phyloP scores from a whole-genome alignment of 2,113 vertebrate genomes.

The Bubalus kerabau region DNA sequence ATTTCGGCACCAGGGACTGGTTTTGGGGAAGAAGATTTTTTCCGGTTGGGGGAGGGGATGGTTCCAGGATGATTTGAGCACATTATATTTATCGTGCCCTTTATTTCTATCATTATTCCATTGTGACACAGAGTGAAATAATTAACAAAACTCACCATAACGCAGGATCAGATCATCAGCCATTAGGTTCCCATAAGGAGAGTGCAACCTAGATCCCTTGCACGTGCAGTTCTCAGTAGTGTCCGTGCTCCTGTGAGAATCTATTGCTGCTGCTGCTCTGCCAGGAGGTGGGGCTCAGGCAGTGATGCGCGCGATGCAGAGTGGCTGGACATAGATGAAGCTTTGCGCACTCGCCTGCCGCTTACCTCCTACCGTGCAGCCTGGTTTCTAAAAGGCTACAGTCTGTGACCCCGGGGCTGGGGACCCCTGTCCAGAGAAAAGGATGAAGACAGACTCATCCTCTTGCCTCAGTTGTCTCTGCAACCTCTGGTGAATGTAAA shows the following conservation, averaged over 20 bases:
- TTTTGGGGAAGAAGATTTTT: background rate
- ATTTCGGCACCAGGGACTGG: background rate
- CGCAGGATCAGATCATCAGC: background rate
- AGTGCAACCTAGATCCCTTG: background rate
- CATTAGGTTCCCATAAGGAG: background rate
- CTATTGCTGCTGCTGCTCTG: background rate
- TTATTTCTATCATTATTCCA: background rate
- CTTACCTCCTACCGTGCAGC: background rate
- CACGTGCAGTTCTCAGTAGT: background rate
- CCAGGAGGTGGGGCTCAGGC: background rate
- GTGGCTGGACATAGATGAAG: background rate
- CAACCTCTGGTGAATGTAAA: background rate
- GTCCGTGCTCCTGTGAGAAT: background rate
- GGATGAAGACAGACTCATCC: background rate
- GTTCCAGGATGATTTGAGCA: background rate
- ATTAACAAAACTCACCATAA: background rate
- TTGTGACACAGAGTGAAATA: background rate
- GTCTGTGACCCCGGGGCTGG: background rate
- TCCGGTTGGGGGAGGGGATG: background rate
- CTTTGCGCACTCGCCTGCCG: accelerated
- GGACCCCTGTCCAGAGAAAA: background rate
- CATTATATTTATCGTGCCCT: background rate
- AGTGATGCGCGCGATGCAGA: accelerated
- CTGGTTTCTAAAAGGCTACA: background rate
- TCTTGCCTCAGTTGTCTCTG: background rate